phyloP scores from a whole-genome alignment of 2,888 invertebrate genomes.

The Rhagophthalmus giganteus region DNA sequence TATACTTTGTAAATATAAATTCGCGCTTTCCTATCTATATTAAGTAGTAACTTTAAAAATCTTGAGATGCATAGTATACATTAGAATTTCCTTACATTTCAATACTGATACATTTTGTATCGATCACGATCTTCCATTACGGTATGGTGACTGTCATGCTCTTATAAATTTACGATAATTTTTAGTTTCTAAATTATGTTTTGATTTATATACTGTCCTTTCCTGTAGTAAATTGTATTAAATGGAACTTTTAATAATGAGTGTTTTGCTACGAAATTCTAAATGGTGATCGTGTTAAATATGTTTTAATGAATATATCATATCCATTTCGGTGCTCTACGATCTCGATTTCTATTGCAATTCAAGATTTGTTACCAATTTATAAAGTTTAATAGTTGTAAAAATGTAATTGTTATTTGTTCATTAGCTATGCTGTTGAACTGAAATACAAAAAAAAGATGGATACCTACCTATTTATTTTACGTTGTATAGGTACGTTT shows the following conservation, averaged over 20 bases:
- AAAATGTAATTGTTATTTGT: conserved; percentile 19
- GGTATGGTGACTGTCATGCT: conserved; percentile 26
- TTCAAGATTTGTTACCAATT: conserved; percentile 18
- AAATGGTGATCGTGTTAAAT: conserved; percentile 22
- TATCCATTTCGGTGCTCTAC: conserved; percentile 37
- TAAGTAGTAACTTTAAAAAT: conserved; percentile 18
- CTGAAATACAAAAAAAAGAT: too few species aligned
- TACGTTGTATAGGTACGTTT: too few species aligned
- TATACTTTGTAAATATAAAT: conserved; percentile 28
- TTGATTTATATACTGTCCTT: too few species aligned
- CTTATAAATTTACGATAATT: too few species aligned
- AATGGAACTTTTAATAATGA: conserved; percentile 18
- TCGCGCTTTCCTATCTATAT: conserved; percentile 20
- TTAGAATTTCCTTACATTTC: conserved; percentile 28
- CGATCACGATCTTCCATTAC: conserved; percentile 44
- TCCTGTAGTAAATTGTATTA: conserved; percentile 10
- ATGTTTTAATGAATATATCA: conserved; percentile 25
- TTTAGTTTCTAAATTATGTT: too few species aligned
- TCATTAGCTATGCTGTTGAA: conserved; percentile 20
- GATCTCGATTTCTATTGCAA: conserved; percentile 17
- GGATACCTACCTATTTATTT: too few species aligned
- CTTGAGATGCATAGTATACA: conserved; percentile 20
- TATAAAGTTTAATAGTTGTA: conserved; percentile 15
- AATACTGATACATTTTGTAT: conserved; percentile 36
- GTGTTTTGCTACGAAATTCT: conserved; percentile 27